Evolutionary conservation across 2,797 vertebrate species (phyloP).

Genomic region (Octomys mimax): DNA sequence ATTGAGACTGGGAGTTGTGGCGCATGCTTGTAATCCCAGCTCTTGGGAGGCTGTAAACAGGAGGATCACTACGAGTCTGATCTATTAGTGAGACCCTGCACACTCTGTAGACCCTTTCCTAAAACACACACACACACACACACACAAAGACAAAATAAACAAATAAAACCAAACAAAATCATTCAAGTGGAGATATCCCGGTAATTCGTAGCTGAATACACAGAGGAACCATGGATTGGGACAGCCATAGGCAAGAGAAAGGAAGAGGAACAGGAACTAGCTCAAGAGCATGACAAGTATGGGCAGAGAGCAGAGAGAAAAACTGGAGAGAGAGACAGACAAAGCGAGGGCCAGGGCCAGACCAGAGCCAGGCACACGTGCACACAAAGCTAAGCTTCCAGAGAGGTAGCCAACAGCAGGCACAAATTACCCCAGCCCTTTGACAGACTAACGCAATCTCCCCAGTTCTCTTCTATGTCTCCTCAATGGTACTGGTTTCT

Average conservation of each 20-base stretch:
- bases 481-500: not conserved
- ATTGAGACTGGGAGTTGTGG: no score
- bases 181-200: not conserved
- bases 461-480: not conserved
- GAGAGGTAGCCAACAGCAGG: not conserved
- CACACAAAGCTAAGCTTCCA: accelerated
- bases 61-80: no score
- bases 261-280: not conserved
- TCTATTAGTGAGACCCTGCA: no score
- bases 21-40: no score
- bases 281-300: not conserved
- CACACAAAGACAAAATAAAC: not conserved
- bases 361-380: not conserved
- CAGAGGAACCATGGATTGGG: not conserved
- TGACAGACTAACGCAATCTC: accelerated
- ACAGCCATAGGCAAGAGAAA: not conserved
- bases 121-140: no score
- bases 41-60: no score
- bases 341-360: not conserved
- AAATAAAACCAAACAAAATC: not conserved
- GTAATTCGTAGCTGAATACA: not conserved
- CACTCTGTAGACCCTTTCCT: no score
- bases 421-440: accelerated
- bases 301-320: no score
- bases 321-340: not conserved